Evolutionary conservation across 2,113 vertebrate species (phyloP), one percentile per base, ranked within the genome.

Genomic region (Percopsis transmontana): DNA sequence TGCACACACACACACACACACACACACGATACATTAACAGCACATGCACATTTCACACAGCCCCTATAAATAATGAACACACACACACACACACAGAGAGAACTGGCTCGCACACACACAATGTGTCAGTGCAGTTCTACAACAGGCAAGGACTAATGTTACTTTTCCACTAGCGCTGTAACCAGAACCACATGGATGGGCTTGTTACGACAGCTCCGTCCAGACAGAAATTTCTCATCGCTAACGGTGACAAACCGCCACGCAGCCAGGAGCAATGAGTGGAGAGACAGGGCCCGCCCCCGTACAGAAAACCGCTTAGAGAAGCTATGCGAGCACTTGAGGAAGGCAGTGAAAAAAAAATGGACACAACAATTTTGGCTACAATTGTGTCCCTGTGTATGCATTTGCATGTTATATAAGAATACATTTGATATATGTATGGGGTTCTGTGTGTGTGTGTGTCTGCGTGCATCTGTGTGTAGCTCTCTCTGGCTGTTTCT

Each of bases 1-100:
- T 7, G 8, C 57, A 58, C 56, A 58, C 56, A 41, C 3, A 21
- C 54, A 56, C 27, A 56, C 15, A 33, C 14, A 55, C 53, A 58
- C 38, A 58, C 38, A 58, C 21, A 57, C 23, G 20, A 42, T 19
- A 13, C 4, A 58, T 12, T 41, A 39, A 14, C 40, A 58, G 27
- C 19, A 33, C 27, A 57, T 16, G 7, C 54, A 55, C 14, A 38
- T 23, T 33, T 33, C 27, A 33, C 27, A 33, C 27, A 7, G 5
- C 27, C 27, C 27, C 27, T 33, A 33, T 33, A 33, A 33, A 33
- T 33, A 33, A 33, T 6, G 27, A 33, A 38, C 48, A 12, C 48
- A 51, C 48, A 51, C 48, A 51, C 48, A 20, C 48, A 14, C 23
- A 51, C 48, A 18, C 48, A 21, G 11, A 40, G 11, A 6, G 27